Evolutionary conservation across 2,797 vertebrate species (phyloP).

Genomic region (Tympanoctomys barrerae): DNA sequence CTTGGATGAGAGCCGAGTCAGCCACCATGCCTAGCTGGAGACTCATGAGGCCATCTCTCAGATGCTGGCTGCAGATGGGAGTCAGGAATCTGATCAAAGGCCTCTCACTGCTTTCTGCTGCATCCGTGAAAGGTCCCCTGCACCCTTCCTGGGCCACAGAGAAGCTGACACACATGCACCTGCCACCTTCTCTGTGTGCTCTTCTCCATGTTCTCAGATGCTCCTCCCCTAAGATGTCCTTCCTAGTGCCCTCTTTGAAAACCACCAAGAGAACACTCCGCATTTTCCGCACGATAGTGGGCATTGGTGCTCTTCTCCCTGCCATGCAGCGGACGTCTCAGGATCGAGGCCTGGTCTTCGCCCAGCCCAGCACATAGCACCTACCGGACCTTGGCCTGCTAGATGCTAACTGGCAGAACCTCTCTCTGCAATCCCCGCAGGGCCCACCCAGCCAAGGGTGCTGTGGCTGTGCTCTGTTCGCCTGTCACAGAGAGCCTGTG

Average conservation of each 20-base stretch:
- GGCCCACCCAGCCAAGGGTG: not conserved
- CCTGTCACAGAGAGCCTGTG: not conserved
- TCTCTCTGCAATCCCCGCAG: not conserved
- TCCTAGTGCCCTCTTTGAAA: not conserved
- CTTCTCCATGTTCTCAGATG: not conserved
- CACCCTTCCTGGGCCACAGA: not conserved
- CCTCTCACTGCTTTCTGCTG: fast-evolving
- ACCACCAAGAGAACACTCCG: not conserved
- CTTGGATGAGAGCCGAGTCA: not conserved
- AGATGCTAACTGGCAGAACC: not conserved
- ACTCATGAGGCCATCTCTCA: fast-evolving
- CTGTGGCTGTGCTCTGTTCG: not conserved
- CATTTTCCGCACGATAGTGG: fast-evolving
- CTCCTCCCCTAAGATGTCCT: not conserved
- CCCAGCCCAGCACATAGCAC: not conserved
- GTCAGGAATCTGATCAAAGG: not conserved
- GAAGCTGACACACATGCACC: not conserved
- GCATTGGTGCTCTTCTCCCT: not conserved
- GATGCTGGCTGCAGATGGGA: not conserved
- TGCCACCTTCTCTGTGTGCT: not conserved
- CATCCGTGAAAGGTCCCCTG: not conserved
- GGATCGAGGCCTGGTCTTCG: not conserved
- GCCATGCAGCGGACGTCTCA: not conserved
- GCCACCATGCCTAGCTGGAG: not conserved
- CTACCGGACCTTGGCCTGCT: fast-evolving